A percentile compares a stretch with the other conserved stretches of the same genome.
These are phyloP conservation scores for Channa maculata DNA, from an alignment of 2,113 vertebrate genomes.

Conservation along the genomic window DNA sequence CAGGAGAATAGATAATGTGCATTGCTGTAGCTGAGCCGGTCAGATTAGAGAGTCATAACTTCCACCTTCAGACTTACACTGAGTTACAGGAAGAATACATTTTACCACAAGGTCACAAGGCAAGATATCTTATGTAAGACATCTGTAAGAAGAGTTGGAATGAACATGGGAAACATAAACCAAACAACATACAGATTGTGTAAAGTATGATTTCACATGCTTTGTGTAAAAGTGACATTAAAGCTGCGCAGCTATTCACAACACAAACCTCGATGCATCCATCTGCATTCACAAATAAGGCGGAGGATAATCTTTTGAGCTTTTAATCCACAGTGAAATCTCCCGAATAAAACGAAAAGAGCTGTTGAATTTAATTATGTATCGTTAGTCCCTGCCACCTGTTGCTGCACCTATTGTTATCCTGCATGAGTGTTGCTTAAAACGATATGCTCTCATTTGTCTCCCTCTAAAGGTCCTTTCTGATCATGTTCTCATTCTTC, in stretches of 20 bases:
- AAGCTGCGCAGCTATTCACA: neutral
- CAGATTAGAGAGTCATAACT: conserved; percentile 26
- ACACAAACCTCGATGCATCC: conserved; percentile 7
- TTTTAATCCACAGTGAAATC: conserved; percentile 49
- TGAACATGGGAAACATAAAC: neutral
- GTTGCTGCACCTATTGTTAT: conserved; percentile 56
- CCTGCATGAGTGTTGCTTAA: neutral
- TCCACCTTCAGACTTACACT: conserved; percentile 12
- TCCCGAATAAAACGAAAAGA: conserved; percentile 45
- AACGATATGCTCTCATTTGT: conserved; percentile 51
- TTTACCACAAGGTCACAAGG: neutral
- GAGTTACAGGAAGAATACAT: neutral
- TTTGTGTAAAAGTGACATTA: neutral
- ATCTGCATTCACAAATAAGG: conserved; percentile 52
- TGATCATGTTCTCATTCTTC: conserved; percentile 36
- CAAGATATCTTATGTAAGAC: conserved; percentile 56
- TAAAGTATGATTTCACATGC: neutral
- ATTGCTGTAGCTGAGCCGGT: neutral
- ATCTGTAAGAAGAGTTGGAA: conserved; percentile 72
- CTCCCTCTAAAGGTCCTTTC: conserved; percentile 68
- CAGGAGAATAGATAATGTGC: neutral
- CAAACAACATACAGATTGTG: neutral
- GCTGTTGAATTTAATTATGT: conserved; percentile 46
- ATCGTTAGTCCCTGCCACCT: conserved; percentile 50
- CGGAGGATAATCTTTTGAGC: conserved; percentile 41